A percentile compares a stretch with the other conserved stretches of the same genome.
phyloP scores from a whole-genome alignment of 2,113 vertebrate species.

The Lonchura striata region DNA sequence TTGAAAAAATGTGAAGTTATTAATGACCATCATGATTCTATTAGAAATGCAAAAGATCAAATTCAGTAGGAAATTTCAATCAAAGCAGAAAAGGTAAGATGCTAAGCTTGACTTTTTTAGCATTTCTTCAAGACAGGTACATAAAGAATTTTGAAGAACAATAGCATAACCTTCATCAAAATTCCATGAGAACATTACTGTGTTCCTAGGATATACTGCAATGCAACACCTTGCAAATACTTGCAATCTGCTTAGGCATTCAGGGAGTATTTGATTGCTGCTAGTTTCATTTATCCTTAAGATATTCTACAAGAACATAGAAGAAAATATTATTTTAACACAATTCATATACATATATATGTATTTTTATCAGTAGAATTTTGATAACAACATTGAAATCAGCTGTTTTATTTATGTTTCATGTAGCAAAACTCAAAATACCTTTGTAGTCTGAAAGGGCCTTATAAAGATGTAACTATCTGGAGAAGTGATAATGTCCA shows the following conservation, averaged over 20 bases:
- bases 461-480: background rate
- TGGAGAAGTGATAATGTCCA: background rate
- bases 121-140: constrained; percentile 3
- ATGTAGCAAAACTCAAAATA: background rate
- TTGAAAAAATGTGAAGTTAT: constrained; percentile 38
- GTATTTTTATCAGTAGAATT: background rate
- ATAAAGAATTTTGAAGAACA: background rate
- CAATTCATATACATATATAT: background rate
- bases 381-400: background rate
- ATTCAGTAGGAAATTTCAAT: constrained; percentile 30
- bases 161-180: background rate
- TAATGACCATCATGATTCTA: constrained; percentile 20
- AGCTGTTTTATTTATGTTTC: background rate
- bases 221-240: background rate
- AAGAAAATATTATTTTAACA: background rate
- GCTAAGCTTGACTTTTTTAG: background rate
- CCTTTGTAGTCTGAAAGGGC: background rate
- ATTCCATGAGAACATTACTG: background rate
- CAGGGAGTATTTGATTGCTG: background rate
- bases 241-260: background rate
- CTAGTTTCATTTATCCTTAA: background rate
- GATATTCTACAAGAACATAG: background rate
- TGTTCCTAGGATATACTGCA: background rate
- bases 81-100: constrained; percentile 5
- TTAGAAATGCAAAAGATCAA: constrained; percentile 46